Percentiles rank a stretch among this genome's conserved stretches.
Conservation (phyloP, 2,888 invertebrate genomes). For the Meghimatium bilineatum region DNA sequence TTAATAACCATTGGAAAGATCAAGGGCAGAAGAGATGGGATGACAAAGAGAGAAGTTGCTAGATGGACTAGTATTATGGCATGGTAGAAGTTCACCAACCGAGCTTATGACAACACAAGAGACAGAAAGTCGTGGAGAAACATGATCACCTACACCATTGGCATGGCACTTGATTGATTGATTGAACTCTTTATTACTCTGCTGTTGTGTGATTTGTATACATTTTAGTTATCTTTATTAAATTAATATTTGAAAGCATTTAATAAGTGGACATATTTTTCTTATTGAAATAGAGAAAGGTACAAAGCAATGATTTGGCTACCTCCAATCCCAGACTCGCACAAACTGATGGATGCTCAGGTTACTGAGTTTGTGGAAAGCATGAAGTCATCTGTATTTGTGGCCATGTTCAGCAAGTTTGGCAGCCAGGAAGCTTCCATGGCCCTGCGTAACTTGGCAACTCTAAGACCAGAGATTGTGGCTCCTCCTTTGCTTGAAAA, state of each 20-base stretch:
- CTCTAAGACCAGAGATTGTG: conserved; percentile 87
- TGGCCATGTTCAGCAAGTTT: conserved; percentile 87
- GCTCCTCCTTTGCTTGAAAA: conserved; percentile 89
- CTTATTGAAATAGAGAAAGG: conserved; percentile 66
- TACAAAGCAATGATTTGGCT: conserved; percentile 81
- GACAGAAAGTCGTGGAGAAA: no score
- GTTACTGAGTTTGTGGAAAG: conserved; percentile 87
- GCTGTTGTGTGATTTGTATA: neutral
- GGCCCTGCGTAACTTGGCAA: conserved; percentile 86
- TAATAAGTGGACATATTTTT: neutral
- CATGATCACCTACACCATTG: no score
- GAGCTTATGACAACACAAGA: no score
- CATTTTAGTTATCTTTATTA: conserved; percentile 1
- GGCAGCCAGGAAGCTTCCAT: conserved; percentile 82
- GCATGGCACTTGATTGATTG: no score
- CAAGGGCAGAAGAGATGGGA: no score
- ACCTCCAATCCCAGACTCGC: conserved; percentile 83
- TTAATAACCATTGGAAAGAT: no score
- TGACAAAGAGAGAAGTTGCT: no score
- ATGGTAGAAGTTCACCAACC: no score
- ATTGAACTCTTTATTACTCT: neutral
- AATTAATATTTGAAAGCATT: neutral
- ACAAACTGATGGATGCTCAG: conserved; percentile 87
- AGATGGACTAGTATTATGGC: no score
- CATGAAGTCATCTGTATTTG: conserved; percentile 85